Evolutionary conservation across 2,113 vertebrate genomes (phyloP), one percentile per base, ranked within the genome.

Genomic region (Anhinga anhinga): DNA sequence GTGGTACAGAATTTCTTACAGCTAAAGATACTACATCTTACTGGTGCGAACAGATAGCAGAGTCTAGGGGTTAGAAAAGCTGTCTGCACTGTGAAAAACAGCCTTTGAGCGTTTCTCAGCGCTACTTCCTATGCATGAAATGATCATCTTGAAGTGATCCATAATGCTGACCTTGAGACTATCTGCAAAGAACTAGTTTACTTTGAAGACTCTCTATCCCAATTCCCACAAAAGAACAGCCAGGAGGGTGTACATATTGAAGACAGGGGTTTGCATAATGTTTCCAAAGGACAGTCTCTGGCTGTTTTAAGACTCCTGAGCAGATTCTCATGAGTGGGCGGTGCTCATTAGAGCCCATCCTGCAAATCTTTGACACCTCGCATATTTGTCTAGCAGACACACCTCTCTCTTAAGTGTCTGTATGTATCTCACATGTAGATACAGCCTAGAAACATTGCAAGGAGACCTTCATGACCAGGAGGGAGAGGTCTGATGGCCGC

Each of bases 241-340:
- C 56, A 27, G 10, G 5, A 42, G 22, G 4, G 20, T 21, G 30
- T 11, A 18, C 21, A 7, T 26, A 47, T 3, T 47, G 73, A 83
- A 81, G 40, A 23, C 0, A 1, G 9, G 11, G 6, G 25, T 6
- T 30, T 38, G 45, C 19, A 9, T n/a, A 23, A 52, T 1, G 3
- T 38, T 80, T 80, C 66, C 30, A 36, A 42, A 93, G 30, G 26
- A 67, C 13, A 13, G 17, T 38, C 30, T 59, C 50, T 55, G 40
- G 9, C 50, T 80, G 45, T 29, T 65, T 17, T 49, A 69, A 58
- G n/a, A 20, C 44, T 70, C 49, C 32, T 44, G 42, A 59, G 16
- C 42, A 69, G 38, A 53, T 18, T 72, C n/a, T 65, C 14, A 18
- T 2, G 25, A 45, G 13, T 6, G 4, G 30, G 18, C 42, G 34